Base-by-base conservation (phyloP, 1,140 invertebrate genomes). In the Atta colombica region DNA sequence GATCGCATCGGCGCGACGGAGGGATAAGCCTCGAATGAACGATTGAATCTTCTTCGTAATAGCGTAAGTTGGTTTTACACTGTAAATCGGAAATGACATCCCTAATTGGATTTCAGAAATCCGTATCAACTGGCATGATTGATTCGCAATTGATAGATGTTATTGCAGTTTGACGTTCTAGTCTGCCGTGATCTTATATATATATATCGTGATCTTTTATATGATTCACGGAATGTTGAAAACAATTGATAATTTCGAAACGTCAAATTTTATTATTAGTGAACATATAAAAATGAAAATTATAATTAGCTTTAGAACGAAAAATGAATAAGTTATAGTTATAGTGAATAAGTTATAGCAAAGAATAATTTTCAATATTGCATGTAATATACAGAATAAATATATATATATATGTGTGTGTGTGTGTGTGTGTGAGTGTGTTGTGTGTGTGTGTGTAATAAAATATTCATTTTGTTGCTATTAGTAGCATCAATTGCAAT, bases 1-100 rank as follows among this genome's bases (percentile, higher is more conserved):
- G 55, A 82, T 82, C 45, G 60, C 77, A 49, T 49, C 28, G 71
- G 60, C 66, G 28, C 16, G 49, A 18, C 16, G 25, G 51, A 39
- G 31, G 60, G 39, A 58, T 68, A 45, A 85, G 21, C 51, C 31
- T 45, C 61, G 72, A 77, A 51, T 39, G 49, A 78, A 45, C 49
- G 51, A 78, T 69, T 39, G 39, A 75, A 60, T 60, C 18, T 21
- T 49, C 39, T 8, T 51, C 25, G 53, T 75, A 84, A 84, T 74
- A 28, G 49, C 18, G 2, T 61, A 75, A 75, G n/a, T 75, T n/a
- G 25, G 10, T 84, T 74, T 61, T n/a, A 18, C 39, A 28, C 51
- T 3, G 28, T 45, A 72, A 21, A 61, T 74, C 71, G 45, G 53
- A 51, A 81, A 60, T 39, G 21, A 58, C 31, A 7, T 61, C 51